Conservation (phyloP, 2,113 vertebrate genomes). For the Cricetomys ansorgei region DNA sequence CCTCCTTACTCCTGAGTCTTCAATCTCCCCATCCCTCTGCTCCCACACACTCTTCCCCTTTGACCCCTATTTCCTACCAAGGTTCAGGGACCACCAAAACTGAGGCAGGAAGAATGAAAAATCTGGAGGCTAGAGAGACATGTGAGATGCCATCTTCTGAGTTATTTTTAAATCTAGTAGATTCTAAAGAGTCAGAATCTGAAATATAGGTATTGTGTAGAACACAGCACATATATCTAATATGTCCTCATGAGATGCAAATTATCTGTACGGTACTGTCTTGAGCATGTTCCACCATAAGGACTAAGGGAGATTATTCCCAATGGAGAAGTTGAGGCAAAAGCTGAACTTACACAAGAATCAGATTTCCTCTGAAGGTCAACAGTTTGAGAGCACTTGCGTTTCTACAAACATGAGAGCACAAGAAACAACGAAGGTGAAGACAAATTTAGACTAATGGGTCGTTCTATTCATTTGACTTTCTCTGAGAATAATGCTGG, state of each 20-base stretch:
- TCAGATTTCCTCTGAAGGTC: neutral
- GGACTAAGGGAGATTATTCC: neutral
- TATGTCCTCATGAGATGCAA: neutral
- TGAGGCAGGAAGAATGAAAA: neutral
- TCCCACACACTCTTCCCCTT: neutral
- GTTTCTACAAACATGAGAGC: neutral
- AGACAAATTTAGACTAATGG: neutral
- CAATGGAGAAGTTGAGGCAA: neutral
- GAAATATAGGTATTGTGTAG: neutral
- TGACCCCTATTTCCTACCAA: neutral
- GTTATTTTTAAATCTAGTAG: neutral
- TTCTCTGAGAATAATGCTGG: conserved; percentile 31
- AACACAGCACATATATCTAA: neutral
- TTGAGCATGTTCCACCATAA: neutral
- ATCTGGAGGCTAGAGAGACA: neutral
- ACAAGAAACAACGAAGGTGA: neutral
- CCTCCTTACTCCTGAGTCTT: too few species aligned
- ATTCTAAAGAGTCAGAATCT: neutral
- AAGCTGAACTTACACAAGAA: neutral
- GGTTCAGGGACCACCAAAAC: neutral
- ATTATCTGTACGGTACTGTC: neutral
- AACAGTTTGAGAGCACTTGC: neutral
- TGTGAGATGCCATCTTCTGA: neutral
- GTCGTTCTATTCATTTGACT: neutral
- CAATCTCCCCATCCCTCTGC: neutral